phyloP scores from a whole-genome alignment of 1,140 invertebrate genomes.

The Megalopta genalis region DNA sequence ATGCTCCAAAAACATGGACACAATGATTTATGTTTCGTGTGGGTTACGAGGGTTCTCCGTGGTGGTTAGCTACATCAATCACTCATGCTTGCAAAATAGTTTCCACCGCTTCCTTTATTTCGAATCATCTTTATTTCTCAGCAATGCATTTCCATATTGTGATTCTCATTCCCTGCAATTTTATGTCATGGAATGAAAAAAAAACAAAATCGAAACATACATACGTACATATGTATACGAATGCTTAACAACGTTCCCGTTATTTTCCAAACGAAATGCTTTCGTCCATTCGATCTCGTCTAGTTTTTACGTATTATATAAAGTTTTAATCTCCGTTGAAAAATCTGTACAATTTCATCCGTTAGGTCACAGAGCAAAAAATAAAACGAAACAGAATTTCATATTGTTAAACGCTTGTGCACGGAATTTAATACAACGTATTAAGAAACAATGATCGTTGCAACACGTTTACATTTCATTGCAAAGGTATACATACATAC shows the following conservation, averaged over 20 bases:
- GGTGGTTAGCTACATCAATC: constrained; percentile 1
- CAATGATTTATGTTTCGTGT: constrained; percentile 26
- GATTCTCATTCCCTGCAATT: neutral
- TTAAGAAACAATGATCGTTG: neutral
- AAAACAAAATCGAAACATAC: neutral
- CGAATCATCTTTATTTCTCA: neutral
- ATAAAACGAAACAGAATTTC: neutral
- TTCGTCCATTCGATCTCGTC: neutral
- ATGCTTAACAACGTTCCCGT: neutral
- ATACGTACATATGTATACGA: neutral
- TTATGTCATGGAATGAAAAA: neutral
- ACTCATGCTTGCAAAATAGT: neutral
- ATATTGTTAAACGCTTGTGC: neutral
- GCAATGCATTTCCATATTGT: constrained; percentile 2
- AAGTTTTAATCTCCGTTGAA: neutral
- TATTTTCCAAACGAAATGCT: neutral
- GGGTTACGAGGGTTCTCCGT: neutral
- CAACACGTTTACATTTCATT: no score
- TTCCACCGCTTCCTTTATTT: neutral
- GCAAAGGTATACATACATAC: no score
- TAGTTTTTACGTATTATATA: neutral
- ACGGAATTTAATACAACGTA: neutral
- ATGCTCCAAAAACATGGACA: neutral
- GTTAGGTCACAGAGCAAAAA: neutral
- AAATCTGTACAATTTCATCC: neutral